phyloP scores from a whole-genome alignment of 2,888 invertebrate genomes.

The Coelopa pilipes region DNA sequence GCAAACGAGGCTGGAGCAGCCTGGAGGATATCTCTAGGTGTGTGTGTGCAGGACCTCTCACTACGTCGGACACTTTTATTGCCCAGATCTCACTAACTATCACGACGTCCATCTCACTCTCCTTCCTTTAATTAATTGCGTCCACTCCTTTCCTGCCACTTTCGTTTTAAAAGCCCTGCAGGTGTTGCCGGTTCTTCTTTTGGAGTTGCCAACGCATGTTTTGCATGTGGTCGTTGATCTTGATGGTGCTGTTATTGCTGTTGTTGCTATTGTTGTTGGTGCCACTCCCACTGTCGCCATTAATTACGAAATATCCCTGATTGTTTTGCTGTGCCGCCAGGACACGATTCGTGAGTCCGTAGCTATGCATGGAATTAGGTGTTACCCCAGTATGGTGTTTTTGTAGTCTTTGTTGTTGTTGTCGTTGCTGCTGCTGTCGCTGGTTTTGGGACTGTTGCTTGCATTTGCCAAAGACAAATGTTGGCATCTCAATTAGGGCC shows the following conservation, averaged over 20 bases:
- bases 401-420: no score
- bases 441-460: slow-evolving; percentile 42
- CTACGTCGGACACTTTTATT: no score
- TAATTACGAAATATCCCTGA: slow-evolving; percentile 27
- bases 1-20: no score
- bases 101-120: neutral
- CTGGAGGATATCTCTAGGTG: no score
- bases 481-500: slow-evolving; percentile 58
- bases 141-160: neutral
- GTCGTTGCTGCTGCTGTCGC: no score
- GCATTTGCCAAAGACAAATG: slow-evolving; percentile 46
- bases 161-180: neutral
- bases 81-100: no score
- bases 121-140: neutral
- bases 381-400: neutral
- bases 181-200: neutral
- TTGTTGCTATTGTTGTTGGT: no score
- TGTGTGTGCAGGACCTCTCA: no score
- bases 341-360: slow-evolving; percentile 24
- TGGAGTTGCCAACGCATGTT: neutral
- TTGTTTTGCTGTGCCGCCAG: slow-evolving; percentile 12
- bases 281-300: neutral
- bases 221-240: neutral
- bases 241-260: no score
- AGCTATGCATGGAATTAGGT: neutral